Base-by-base conservation (phyloP, 2,888 invertebrate species). In the Maniola hyperantus region DNA sequence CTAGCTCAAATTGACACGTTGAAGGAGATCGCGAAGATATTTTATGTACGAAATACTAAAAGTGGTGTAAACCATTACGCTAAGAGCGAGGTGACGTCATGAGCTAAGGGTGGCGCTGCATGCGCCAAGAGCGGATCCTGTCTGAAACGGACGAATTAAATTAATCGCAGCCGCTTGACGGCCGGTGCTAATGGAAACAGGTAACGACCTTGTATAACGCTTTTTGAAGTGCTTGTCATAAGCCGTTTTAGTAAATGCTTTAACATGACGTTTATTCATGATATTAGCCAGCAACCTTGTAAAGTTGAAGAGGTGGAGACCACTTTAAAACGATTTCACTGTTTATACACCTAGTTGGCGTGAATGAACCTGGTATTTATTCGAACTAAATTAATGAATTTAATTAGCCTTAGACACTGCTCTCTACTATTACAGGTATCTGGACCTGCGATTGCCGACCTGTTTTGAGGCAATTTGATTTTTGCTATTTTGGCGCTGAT, bases 111-210 rank as follows among this genome's bases (percentile, higher is more conserved):
- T 80, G 72, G 74, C 73, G 70, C 77, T 76, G 71, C 76, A 77
- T 75, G 75, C 77, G 78, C 80, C 75, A 73, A 81, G 79, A 81
- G 82, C 84, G 84, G 88, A 87, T 85, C 82, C 79, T 74, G 78
- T 81, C 80, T 82, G 78, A 83, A 85, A 84, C 81, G 82, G 83
- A 87, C 83, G 84, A 87, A 89, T 89, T 85, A 83, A 82, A 90
- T 88, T 88, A 86, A 88, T 88, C 81, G 83, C 82, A 82, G 82
- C 84, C 78, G 81, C 82, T 83, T 83, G 80, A 82, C 81, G 83
- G 82, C 81, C 83, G 84, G 84, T 87, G 85, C 80, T 88, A 86
- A 90, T 85, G 83, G 84, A 85, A 87, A 83, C 79, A 77, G 74
- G 79, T 80, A 76, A 80, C 79, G 79, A 77, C 78, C 81, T 82